Evolutionary conservation across 2,888 invertebrate species (phyloP), one percentile per base, ranked within the genome.

Genomic region (Meandrusa payeni): DNA sequence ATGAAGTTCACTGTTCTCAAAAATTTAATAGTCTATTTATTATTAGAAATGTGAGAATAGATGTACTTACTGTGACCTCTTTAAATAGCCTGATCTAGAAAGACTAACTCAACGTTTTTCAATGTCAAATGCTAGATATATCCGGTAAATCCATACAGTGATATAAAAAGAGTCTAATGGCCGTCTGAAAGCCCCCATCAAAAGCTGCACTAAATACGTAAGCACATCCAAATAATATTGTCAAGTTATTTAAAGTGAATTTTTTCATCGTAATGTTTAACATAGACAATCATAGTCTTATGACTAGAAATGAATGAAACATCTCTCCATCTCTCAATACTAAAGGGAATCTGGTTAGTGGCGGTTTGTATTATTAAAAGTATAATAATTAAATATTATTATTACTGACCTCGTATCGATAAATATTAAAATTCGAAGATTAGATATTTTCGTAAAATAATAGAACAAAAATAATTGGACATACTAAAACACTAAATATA

Each of bases 401-500:
- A 59, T 75, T 82, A 83, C 82, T 86, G 83, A 83, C 83, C 83
- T 76, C 76, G 71, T 80, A 79, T 78, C 70, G 79, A 83, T 81
- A 82, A 81, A 81, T 81, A 81, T 76, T 76, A 75, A 66, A 72
- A 75, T 72, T 76, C 68, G 71, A 75, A 76, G 73, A 71, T 74
- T 72, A 75, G 62, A 74, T 69, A 69, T 65, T 61, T 62, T 63
- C 64, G 75, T 74, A 61, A 78, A 79, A 77, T 70, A 80, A 78
- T 67, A 72, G 69, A 72, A 64, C 61, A 74, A 24, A 32, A 38
- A 76, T 74, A 15, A 73, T 62, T 78, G 81, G 78, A 81, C 81
- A 79, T 80, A 71, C 78, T 73, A 76, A 80, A 75, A 73, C 74
- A 75, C 76, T 83, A 80, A 82, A 74, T 69, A 68, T 75, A 70